Base-by-base conservation (phyloP, 1,140 invertebrate species). In the Drosophila kanapiae region DNA sequence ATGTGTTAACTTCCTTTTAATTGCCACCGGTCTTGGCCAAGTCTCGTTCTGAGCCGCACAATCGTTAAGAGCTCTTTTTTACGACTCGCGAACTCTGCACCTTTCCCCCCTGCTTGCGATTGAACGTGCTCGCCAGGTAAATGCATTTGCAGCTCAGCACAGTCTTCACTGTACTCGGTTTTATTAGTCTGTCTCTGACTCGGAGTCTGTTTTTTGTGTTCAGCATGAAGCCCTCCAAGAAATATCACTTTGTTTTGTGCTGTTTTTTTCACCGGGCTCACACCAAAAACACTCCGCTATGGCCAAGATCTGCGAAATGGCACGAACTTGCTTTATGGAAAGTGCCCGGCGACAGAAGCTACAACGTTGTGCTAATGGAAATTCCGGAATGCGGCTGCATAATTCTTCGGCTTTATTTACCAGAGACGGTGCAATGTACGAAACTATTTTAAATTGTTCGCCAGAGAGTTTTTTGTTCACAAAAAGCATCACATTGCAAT, bases 1-100 rank as follows among this genome's bases (percentile, higher is more conserved):
- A 71, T 80, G 84, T 87, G 84, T 67, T 87, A 87, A 87, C 77
- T 90, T 87, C 58, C 74, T 90, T 84, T 87, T 87, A 87, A 87
- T 87, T 87, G 67, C 63, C 57, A 57, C 45, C 31, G 75, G 75
- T 71, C 64, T 57, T 71, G 68, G 64, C 67, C 51, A 59, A 18
- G 62, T 60, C 72, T 58, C 56, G 54, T 51, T 57, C 67, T 60
- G 43, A 42, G 53, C 37, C 13, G 23, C 14, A 59, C 67, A 71
- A 60, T 71, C 69, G 67, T 71, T 49, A 72, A 72, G 11, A 51
- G 18, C 23, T 35, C 35, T 49, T 23, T 69, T 72, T 72, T 72
- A 74, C 54, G 70, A 72, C 67, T 72, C 45, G 53, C 67, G 9
- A 74, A 74, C 70, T 74, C 49, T 68, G 58, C 62, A 27, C 62